Evolutionary conservation across 2,888 invertebrate species (phyloP), one percentile per base, ranked within the genome.

Genomic region (Cerceris rybyensis): DNA sequence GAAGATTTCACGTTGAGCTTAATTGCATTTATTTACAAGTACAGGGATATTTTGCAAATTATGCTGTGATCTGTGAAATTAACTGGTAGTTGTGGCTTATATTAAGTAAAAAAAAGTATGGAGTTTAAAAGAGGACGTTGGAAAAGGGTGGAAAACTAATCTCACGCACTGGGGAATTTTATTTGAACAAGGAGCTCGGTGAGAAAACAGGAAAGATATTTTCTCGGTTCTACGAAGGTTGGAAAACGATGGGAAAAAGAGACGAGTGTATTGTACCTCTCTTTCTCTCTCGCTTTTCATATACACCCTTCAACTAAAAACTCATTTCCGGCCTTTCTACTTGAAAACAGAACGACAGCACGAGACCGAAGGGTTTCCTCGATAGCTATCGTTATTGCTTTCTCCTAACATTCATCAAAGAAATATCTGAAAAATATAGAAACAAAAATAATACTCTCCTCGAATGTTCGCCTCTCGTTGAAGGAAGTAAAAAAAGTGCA

Each of bases 321-420:
- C 72, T 72, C 72, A 72, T 72, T 72, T 72, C 72, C 54, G 46
- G 60, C 66, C 17, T 46, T 43, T 66, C 65, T 60, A 46, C 50
- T 46, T 39, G 28, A 28, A 28, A 28, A 28, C 28, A 7, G 39
- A 17, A 52, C 61, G 63, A 65, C 64, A 64, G 58, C 58, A n/a
- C 43, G 46, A 17, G 59, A 58, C 52, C 66, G 66, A 72, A 72
- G 66, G 49, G 39, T 69, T 72, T 72, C 54, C 65, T 46, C 63
- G 64, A 58, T 60, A 60, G 50, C 66, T 17, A 43, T 60, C 66
- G 66, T 52, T 73, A 41, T 52, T 59, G 58, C 64, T 63, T 54
- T 6, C 69, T 28, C 41, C 8, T 13, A 39, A 52, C 16, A 6
- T n/a, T 50, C n/a, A 16, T 5, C 58, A 39, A 6, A 9, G 42